phyloP scores from a whole-genome alignment of 2,797 vertebrate genomes.

The Gymnoscopelus braueri region DNA sequence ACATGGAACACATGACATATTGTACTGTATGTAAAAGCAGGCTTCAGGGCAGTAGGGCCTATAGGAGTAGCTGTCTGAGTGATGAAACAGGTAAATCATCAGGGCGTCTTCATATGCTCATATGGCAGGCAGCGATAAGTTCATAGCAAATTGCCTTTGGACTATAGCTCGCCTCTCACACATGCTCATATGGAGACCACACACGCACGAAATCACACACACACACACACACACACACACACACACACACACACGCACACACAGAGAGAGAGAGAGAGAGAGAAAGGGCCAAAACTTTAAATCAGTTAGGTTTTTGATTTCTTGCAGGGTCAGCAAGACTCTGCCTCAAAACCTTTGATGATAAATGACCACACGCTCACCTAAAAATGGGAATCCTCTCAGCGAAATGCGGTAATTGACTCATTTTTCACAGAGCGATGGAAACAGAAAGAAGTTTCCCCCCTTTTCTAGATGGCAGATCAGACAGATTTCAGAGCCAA shows the following conservation, averaged over 20 bases:
- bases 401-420: conserved; percentile 71
- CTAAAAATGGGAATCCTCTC: conserved; percentile 64
- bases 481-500: conserved; percentile 48
- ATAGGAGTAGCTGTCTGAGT: conserved; percentile 38
- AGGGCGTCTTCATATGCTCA: conserved; percentile 59
- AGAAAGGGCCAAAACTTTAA: conserved; percentile 25
- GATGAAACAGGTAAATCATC: conserved; percentile 60
- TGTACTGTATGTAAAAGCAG: conserved; percentile 20
- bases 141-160: conserved; percentile 51
- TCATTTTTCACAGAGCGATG: conserved; percentile 74
- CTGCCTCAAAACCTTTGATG: conserved; percentile 61
- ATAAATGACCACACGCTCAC: conserved; percentile 70
- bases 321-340: conserved; percentile 71
- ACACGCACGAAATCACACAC: not conserved
- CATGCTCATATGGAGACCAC: not conserved
- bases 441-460: conserved; percentile 50
- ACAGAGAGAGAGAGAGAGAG: conserved; percentile 22
- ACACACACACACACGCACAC: conserved; percentile 5
- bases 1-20: conserved; percentile 10
- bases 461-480: conserved; percentile 29
- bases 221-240: conserved; percentile 3
- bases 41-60: not conserved
- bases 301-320: conserved; percentile 65
- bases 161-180: conserved; percentile 26
- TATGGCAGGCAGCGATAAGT: conserved; percentile 31